A percentile compares a stretch with the other conserved stretches of the same genome.
phyloP scores from a whole-genome alignment of 1,140 invertebrate genomes.

The Saxidomus purpurata region DNA sequence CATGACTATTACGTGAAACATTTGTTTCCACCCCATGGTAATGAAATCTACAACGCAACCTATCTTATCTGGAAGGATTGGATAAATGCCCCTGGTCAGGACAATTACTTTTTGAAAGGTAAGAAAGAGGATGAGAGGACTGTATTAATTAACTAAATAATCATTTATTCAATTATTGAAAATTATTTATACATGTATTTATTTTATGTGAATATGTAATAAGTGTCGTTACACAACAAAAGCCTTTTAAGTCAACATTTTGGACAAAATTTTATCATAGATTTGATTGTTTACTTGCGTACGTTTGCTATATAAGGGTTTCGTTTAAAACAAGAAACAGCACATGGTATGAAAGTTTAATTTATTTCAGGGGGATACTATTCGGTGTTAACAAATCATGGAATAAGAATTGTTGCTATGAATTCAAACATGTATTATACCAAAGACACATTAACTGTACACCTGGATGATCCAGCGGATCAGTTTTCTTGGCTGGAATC shows the following conservation, averaged over 20 bases:
- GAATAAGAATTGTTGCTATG: conserved; percentile 92
- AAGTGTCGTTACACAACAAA: no score
- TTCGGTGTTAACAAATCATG: conserved; percentile 89
- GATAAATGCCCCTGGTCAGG: conserved; percentile 67
- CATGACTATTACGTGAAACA: conserved; percentile 74
- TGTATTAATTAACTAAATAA: no score
- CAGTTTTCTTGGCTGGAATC: conserved; percentile 94
- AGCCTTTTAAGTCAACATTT: no score
- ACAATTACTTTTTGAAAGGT: conserved; percentile 71
- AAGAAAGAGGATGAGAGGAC: no score
- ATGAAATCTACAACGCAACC: conserved; percentile 68
- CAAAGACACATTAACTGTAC: conserved; percentile 78
- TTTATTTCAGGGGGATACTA: conserved; percentile 94
- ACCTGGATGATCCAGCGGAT: conserved; percentile 86
- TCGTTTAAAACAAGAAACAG: no score
- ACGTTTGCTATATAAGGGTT: no score
- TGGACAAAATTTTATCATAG: no score
- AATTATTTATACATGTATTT: no score
- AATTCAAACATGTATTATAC: conserved; percentile 93
- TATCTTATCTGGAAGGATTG: conserved; percentile 71
- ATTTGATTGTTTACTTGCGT: no score
- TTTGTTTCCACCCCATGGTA: conserved; percentile 61
- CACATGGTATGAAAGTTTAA: no score
- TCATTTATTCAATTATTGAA: no score
- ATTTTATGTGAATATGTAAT: no score